Evolutionary conservation across 2,797 vertebrate genomes (phyloP), one percentile per base, ranked within the genome.

Genomic region (Cryptoprocta ferox): DNA sequence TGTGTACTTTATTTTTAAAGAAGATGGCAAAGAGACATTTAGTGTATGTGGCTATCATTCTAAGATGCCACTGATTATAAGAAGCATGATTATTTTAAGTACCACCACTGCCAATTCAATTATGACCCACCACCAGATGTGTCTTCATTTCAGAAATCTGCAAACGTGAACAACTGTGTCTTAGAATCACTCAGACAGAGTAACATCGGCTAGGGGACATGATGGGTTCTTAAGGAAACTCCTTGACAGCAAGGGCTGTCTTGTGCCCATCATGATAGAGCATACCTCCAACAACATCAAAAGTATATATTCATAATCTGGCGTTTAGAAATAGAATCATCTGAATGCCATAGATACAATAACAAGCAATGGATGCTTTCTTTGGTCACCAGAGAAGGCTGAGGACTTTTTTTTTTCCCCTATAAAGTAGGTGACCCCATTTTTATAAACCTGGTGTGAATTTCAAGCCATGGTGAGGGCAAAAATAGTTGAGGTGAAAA

Each of bases 401-500:
- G 91, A 83, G 50, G 28, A 88, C 5, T 16, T 30, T 85, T 83
- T 75, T 63, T 79, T 48, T 32, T n/a, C 3, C 12, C 35, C 45
- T 96, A 75, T 95, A 89, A 97, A 96, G 81, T 91, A 97, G 97
- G 95, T 98, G 78, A 98, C 86, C 96, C 71, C 66, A 76, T 95
- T 97, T 98, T 97, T 97, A 95, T 66, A 94, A 94, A 96, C 50
- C 28, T 89, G 63, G 92, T 92, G 63, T 21, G 61, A 96, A 97
- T 96, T 97, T 95, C 89, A 96, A 96, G 85, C 50, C 83, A 91
- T 30, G 82, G 75, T 82, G 48, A 97, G 95, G 35, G 91, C 83
- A 97, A 98, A 97, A 97, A 97, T 85, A 94, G 81, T 93, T 97
- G 85, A 97, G 71, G 96, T 97, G 89, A 97, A 97, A 98, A 97